Evolutionary conservation across 2,797 vertebrate species (phyloP), one percentile per base, ranked within the genome.

Genomic region (Botia almorhae): DNA sequence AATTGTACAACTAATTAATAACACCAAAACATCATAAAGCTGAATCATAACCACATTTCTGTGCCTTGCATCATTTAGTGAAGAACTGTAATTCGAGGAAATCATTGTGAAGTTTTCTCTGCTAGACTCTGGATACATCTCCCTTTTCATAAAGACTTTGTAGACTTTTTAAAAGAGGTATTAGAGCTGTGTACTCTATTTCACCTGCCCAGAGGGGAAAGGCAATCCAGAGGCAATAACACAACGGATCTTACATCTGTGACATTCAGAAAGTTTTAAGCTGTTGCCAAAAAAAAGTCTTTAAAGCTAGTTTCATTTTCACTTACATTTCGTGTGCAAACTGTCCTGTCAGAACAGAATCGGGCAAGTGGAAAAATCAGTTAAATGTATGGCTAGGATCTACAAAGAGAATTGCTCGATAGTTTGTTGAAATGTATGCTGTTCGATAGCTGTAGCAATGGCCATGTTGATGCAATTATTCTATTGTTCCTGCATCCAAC

Each of bases 401-500:
- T 19, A 46, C 43, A 46, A 46, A 23, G 19, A 12, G 21, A 58
- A 23, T 23, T 23, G 14, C 43, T 2, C 2, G 2, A 46, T 46
- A 10, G 43, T 46, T 46, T 46, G 43, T 46, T 46, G 43, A 46
- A 46, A 46, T 46, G 43, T 46, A 33, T 33, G 33, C 33, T 46
- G 10, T 67, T 69, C 11, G 23, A 16, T 63, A 7, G 58, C 3
- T 21, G 39, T 1, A 21, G 39, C 46, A 63, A 56, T 53, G n/a
- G 12, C 14, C 17, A 51, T 26, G 7, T 61, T 8, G 1, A 69
- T 33, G 56, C 58, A 46, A 64, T 39, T 0, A 36, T 80, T 80
- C 76, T 67, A 83, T 69, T 46, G 61, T 19, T 72, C 69, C 33
- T 23, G 71, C 67, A 63, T 70, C 43, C 43, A 73, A 69, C 29